Base-by-base conservation (phyloP, 2,113 vertebrate genomes). In the Tragelaphus imberbis region DNA sequence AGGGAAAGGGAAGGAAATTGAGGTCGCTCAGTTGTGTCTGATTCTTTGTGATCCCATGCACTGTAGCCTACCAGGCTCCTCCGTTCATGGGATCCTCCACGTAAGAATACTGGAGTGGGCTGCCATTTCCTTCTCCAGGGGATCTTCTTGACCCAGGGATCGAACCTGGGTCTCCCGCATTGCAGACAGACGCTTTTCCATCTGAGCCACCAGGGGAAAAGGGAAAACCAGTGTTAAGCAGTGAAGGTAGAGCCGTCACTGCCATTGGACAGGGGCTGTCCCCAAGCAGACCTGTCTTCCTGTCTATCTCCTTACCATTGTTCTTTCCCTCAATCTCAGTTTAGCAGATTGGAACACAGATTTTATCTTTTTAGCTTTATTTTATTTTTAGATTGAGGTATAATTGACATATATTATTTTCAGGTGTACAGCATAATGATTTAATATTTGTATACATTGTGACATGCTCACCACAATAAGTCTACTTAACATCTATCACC, bases 11-110 rank as follows among this genome's bases (percentile, higher is more conserved):
- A 71, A 36, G n/a, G 65, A 36, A 71, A 21, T 0, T 68, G 65
- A 71, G 65, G n/a, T 71, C 17, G 0, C n/a, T 71, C n/a, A 21
- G 17, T 23, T 17, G 0, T 36, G 17, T 71, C 65, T 1, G 4
- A 71, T 9, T 36, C 65, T 68, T 65, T 71, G 65, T 23, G n/a
- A 36, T 21, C n/a, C n/a, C 17, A 6, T 36, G 65, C n/a, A 36
- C 65, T 71, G 17, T 21, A n/a, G n/a, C n/a, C n/a, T n/a, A n/a
- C n/a, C n/a, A n/a, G n/a, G n/a, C n/a, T n/a, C n/a, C n/a, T n/a
- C n/a, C n/a, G n/a, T n/a, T n/a, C n/a, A n/a, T n/a, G n/a, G n/a
- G n/a, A n/a, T n/a, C n/a, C n/a, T n/a, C n/a, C n/a, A n/a, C n/a
- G n/a, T n/a, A 36, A 36, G n/a, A 71, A 19, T 36, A 36, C 65